Percentiles rank a stretch among this genome's conserved stretches.
Conservation (phyloP, 2,113 vertebrate species). For the Regulus satrapa region DNA sequence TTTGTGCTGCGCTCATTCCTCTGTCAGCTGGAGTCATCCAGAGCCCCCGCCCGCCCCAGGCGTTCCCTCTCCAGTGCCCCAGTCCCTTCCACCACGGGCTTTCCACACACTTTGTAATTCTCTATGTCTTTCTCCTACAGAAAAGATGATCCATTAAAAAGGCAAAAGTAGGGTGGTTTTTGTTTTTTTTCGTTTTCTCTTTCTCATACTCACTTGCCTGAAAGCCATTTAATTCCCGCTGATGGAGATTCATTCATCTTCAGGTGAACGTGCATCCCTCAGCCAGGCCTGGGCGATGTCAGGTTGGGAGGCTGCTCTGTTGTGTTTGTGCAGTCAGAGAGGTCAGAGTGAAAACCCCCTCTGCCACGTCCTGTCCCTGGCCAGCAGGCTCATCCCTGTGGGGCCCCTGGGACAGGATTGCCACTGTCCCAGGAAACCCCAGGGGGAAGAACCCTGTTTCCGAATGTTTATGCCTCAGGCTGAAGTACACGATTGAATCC, state of each 20-base stretch:
- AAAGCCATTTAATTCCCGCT: background rate
- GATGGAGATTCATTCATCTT: background rate
- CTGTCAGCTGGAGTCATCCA: too few species aligned
- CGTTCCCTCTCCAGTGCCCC: background rate
- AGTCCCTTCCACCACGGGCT: background rate
- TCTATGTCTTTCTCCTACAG: background rate
- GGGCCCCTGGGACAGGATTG: accelerated
- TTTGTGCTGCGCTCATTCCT: background rate
- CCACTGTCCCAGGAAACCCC: accelerated
- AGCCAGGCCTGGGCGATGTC: background rate
- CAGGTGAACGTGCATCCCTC: background rate
- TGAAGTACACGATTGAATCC: background rate
- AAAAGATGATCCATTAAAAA: background rate
- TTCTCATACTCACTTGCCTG: background rate
- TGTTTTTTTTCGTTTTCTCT: background rate
- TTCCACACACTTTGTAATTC: background rate
- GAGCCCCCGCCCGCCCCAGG: background rate
- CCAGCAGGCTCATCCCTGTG: background rate
- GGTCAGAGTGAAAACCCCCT: background rate
- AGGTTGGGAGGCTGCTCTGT: accelerated
- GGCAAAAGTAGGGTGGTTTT: background rate
- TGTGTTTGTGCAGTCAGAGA: accelerated
- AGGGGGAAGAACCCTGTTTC: background rate
- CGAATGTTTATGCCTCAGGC: background rate
- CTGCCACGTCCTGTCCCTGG: accelerated